phyloP scores from a whole-genome alignment of 2,113 vertebrate species.

The Tringa solitaria region DNA sequence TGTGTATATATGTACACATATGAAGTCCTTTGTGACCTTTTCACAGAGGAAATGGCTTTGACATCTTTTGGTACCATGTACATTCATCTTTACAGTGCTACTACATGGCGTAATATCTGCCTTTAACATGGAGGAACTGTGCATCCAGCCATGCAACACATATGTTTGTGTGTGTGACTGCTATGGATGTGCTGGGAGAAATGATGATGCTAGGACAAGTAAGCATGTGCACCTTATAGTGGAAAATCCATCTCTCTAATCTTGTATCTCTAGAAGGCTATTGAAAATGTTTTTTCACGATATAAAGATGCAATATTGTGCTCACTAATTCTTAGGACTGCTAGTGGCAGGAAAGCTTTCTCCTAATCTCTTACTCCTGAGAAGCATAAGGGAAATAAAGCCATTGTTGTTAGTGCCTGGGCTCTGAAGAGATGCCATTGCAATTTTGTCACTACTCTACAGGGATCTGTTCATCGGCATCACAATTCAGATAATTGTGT shows the following conservation, averaged over 20 bases:
- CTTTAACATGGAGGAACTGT: neutral
- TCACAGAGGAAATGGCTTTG: neutral
- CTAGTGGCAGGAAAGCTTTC: neutral
- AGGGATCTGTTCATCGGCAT: neutral
- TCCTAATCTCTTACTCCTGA: neutral
- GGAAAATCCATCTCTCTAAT: neutral
- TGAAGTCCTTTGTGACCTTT: neutral
- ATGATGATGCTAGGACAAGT: neutral
- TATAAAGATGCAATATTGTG: neutral
- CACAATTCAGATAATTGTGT: neutral
- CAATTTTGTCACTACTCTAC: neutral
- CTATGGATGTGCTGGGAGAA: neutral
- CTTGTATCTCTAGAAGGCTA: neutral
- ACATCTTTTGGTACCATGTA: neutral
- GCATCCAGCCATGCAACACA: accelerated
- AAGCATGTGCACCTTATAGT: neutral
- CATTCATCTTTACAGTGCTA: neutral
- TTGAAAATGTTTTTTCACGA: neutral
- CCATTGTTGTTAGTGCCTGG: neutral
- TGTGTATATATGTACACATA: neutral
- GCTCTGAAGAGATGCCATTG: neutral
- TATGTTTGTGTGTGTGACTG: neutral
- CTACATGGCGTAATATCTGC: neutral
- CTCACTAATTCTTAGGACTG: neutral
- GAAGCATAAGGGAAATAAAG: slow-evolving; percentile 17